phyloP scores from a whole-genome alignment of 2,797 vertebrate genomes.

The Siniperca scherzeri region DNA sequence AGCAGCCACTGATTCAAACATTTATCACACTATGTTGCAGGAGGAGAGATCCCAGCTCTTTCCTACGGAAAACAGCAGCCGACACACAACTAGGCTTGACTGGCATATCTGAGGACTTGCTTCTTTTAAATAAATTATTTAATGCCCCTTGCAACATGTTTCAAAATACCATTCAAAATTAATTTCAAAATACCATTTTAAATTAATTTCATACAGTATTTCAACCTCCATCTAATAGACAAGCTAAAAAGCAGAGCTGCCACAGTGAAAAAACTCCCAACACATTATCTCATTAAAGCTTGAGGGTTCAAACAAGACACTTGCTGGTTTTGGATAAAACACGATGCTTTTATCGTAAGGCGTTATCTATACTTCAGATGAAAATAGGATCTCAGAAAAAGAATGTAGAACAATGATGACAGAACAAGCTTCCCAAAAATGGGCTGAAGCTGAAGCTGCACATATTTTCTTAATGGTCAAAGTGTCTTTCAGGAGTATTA shows the following conservation, averaged over 20 bases:
- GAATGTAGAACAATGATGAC: background rate
- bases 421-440: background rate
- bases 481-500: background rate
- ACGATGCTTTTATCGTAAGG: background rate
- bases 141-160: background rate
- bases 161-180: background rate
- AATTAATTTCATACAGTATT: background rate
- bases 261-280: background rate
- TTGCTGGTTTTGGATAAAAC: background rate
- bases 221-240: background rate
- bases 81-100: background rate
- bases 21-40: constrained; percentile 18
- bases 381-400: background rate
- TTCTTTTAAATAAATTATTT: background rate
- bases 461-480: constrained; percentile 4
- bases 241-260: background rate
- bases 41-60: background rate
- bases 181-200: background rate
- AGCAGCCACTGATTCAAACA: constrained; percentile 38
- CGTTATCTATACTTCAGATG: background rate
- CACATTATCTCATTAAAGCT: background rate
- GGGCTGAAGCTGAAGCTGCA: background rate
- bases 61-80: background rate
- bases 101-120: background rate
- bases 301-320: background rate